Evolutionary conservation across 2,797 vertebrate species (phyloP).

Genomic region (Botia almorhae): DNA sequence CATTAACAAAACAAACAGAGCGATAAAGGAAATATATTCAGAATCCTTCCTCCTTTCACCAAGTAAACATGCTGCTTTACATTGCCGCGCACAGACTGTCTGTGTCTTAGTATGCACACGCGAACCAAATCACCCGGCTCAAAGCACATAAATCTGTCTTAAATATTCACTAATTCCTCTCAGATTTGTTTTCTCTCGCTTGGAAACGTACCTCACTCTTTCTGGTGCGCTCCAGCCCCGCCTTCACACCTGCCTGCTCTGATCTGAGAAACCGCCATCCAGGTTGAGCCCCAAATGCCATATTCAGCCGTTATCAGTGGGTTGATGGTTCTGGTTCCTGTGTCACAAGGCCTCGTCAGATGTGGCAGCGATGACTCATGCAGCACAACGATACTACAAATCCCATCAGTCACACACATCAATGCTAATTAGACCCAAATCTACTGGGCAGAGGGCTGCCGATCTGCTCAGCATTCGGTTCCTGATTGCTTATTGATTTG

Average conservation of each 20-base stretch:
- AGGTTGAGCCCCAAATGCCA: too few species aligned
- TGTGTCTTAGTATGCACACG: neutral
- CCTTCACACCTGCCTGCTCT: conserved; percentile 1
- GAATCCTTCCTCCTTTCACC: neutral
- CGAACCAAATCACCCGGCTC: neutral
- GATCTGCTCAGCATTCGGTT: conserved; percentile 63
- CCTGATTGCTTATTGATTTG: conserved; percentile 71
- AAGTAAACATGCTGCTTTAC: neutral
- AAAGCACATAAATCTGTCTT: conserved; percentile 26
- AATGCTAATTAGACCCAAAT: conserved; percentile 72
- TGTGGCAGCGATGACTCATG: conserved; percentile 66
- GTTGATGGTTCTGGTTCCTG: neutral
- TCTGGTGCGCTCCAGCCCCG: neutral
- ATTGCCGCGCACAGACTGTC: neutral
- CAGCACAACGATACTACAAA: conserved; percentile 66
- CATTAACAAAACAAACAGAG: conserved; percentile 30
- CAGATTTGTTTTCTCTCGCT: conserved; percentile 9
- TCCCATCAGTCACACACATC: conserved; percentile 64
- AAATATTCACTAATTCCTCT: conserved; percentile 31
- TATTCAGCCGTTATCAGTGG: neutral
- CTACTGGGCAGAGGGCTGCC: conserved; percentile 65
- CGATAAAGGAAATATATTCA: neutral
- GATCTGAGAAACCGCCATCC: neutral
- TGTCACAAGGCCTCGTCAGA: conserved; percentile 45
- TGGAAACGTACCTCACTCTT: conserved; percentile 29